A percentile compares a stretch with the other conserved stretches of the same genome.
phyloP scores from a whole-genome alignment of 2,113 vertebrate species.

The Antechinus stuartii region DNA sequence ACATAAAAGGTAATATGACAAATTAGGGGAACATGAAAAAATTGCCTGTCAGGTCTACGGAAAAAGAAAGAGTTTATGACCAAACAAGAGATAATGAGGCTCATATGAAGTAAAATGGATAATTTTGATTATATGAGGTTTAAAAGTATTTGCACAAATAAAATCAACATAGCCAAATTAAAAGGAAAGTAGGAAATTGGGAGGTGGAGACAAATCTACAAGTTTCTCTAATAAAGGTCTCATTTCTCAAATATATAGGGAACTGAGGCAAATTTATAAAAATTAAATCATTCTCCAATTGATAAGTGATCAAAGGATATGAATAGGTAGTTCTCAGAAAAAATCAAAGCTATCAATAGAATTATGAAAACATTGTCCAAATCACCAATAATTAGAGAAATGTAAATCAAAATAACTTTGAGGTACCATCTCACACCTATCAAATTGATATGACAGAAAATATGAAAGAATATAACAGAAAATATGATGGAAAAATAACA shows the following conservation, averaged over 20 bases:
- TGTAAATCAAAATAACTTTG: background rate
- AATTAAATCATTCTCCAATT: background rate
- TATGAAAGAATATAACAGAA: background rate
- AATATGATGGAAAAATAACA: background rate
- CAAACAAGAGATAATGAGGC: background rate
- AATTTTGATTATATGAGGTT: background rate
- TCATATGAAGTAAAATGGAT: background rate
- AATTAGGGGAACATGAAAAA: background rate
- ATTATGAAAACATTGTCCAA: background rate
- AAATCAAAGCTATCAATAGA: background rate
- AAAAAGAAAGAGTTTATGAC: background rate
- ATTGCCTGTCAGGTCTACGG: background rate
- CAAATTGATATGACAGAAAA: background rate
- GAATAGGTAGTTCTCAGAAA: background rate
- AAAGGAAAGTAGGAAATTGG: background rate
- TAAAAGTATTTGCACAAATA: background rate
- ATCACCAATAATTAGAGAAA: background rate
- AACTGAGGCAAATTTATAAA: background rate
- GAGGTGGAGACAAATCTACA: background rate
- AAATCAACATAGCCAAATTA: background rate
- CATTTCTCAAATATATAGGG: background rate
- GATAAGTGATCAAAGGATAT: background rate
- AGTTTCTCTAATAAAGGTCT: background rate
- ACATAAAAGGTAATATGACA: background rate
- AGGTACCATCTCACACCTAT: background rate